phyloP scores from a whole-genome alignment of 2,888 invertebrate species.

The Apotomis capreana region DNA sequence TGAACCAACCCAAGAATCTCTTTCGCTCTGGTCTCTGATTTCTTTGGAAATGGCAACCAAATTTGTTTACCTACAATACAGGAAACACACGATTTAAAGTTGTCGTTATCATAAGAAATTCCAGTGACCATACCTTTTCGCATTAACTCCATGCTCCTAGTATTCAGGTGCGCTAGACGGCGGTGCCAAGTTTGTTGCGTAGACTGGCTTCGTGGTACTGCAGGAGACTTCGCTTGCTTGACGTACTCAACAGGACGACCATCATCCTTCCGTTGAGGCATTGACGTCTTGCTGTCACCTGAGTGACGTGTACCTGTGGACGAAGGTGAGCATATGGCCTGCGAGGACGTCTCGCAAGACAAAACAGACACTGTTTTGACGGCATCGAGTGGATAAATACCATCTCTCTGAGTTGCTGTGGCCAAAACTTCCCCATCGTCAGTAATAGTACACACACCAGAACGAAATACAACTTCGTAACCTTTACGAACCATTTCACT shows the following conservation, averaged over 20 bases:
- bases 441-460: neutral
- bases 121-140: constrained; percentile 4
- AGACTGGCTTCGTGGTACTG: neutral
- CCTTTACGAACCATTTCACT: neutral
- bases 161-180: neutral
- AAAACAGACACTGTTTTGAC: neutral
- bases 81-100: neutral
- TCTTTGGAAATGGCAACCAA: neutral
- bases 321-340: neutral
- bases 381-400: neutral
- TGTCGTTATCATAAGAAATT: constrained; percentile 1
- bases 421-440: neutral
- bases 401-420: neutral
- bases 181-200: neutral
- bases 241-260: neutral
- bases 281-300: neutral
- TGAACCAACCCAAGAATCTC: neutral
- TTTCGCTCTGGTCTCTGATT: neutral
- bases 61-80: constrained; percentile 5
- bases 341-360: neutral
- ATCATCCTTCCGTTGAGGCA: neutral
- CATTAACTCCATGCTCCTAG: constrained; percentile 1
- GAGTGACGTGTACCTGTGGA: neutral
- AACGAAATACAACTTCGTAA: neutral
- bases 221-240: neutral